A percentile compares a stretch with the other conserved stretches of the same genome.
Conservation (phyloP, 1,140 invertebrate genomes). For the Aphelenchoides besseyi region DNA sequence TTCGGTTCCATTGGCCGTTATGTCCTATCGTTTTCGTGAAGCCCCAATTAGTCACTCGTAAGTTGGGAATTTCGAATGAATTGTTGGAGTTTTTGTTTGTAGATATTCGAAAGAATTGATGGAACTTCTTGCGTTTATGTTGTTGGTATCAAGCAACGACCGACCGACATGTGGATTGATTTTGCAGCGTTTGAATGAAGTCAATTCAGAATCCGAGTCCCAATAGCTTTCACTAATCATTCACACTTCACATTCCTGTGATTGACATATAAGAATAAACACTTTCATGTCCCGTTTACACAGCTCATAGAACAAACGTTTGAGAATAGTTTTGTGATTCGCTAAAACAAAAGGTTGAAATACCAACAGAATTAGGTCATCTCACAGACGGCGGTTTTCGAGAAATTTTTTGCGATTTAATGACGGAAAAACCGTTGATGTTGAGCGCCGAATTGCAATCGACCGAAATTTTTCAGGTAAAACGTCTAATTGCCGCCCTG, state of each 20-base stretch:
- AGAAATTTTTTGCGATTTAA: not conserved
- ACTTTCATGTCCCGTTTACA: no score
- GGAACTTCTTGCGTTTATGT: not conserved
- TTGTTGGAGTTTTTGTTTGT: not conserved
- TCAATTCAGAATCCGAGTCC: not conserved
- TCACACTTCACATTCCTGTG: no score
- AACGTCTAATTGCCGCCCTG: no score
- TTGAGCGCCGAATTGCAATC: not conserved
- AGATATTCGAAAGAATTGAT: slow-evolving; percentile 12
- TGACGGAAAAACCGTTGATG: no score
- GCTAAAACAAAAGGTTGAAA: no score
- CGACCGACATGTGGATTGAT: slow-evolving; percentile 13
- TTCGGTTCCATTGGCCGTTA: slow-evolving; percentile 15
- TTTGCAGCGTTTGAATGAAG: not conserved
- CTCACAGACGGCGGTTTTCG: not conserved
- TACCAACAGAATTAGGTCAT: slow-evolving; percentile 3
- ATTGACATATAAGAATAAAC: no score
- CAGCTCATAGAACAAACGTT: no score
- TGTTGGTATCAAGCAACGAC: slow-evolving; percentile 8
- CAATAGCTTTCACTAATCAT: not conserved
- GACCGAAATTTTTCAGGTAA: no score
- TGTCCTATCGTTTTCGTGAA: slow-evolving; percentile 14
- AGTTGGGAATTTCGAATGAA: not conserved
- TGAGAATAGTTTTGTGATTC: no score
- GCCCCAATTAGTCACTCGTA: slow-evolving; percentile 10